phyloP scores from a whole-genome alignment of 2,797 vertebrate genomes.

The Gymnodraco acuticeps region DNA sequence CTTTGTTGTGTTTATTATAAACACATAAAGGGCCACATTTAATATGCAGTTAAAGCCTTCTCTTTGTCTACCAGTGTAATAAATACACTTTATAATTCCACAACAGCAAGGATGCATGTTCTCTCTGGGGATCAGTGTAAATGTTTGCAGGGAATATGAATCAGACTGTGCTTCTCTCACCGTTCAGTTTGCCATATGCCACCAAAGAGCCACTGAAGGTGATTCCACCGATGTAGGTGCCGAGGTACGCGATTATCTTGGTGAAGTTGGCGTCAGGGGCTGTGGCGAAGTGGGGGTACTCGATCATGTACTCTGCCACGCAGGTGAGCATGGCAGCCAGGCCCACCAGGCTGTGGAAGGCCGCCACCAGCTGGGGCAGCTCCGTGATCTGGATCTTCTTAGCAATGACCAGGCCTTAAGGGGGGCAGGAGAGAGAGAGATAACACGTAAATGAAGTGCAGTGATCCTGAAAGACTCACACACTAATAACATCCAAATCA shows the following conservation, averaged over 20 bases:
- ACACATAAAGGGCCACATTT: background rate
- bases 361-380: conserved; percentile 87
- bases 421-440: background rate
- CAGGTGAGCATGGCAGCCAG: conserved; percentile 86
- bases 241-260: conserved; percentile 84
- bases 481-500: conserved; percentile 61
- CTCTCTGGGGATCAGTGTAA: conserved; percentile 5
- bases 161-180: conserved; percentile 41
- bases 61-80: conserved; percentile 4
- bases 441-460: conserved; percentile 42
- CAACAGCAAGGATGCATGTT: background rate
- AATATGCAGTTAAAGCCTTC: background rate
- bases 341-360: conserved; percentile 89
- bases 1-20: no score
- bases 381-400: conserved; percentile 90
- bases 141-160: conserved; percentile 16
- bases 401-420: conserved; percentile 84
- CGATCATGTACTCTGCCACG: conserved; percentile 84
- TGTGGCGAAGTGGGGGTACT: conserved; percentile 86
- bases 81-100: conserved; percentile 1
- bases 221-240: conserved; percentile 84
- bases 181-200: conserved; percentile 86
- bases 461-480: conserved; percentile 27
- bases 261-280: conserved; percentile 85
- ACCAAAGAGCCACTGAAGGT: conserved; percentile 87